A percentile compares a stretch with the other conserved stretches of the same genome.
These are phyloP conservation scores for Ascaphus truei DNA, from an alignment of 2,113 vertebrate species.

Conservation along the genomic window DNA sequence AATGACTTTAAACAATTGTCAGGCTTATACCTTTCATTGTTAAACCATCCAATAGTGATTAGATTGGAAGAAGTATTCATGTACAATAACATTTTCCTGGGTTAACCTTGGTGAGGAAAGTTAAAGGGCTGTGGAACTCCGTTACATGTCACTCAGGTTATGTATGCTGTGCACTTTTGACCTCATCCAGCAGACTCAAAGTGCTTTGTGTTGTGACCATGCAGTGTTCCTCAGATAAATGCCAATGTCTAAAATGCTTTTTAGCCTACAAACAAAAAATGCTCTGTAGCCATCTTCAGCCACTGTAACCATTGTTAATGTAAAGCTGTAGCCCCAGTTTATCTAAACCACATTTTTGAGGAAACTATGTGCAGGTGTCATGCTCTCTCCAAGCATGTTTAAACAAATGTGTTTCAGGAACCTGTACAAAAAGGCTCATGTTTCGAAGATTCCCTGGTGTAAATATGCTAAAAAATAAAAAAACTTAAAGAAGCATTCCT, in stretches of 20 bases:
- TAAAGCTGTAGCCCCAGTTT: not conserved
- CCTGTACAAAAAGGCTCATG: not conserved
- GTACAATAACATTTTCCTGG: too few species aligned
- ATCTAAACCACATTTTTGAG: too few species aligned
- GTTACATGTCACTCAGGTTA: too few species aligned
- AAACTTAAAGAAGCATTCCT: too few species aligned
- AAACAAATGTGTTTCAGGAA: not conserved
- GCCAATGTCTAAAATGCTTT: not conserved
- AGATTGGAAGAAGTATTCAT: too few species aligned
- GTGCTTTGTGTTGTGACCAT: not conserved
- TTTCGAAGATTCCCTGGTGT: not conserved
- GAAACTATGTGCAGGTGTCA: not conserved
- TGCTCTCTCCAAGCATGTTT: not conserved
- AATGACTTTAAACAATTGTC: too few species aligned
- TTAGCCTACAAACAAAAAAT: not conserved
- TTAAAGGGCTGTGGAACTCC: too few species aligned
- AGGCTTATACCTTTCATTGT: too few species aligned
- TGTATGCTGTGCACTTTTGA: not conserved
- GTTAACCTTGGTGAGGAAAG: too few species aligned
- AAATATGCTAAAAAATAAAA: not conserved
- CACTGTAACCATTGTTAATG: not conserved
- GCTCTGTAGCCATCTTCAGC: not conserved
- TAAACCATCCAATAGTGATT: too few species aligned
- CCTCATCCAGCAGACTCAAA: too few species aligned
- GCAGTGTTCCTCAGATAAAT: slow-evolving; percentile 2